Base-by-base conservation (phyloP, 2,113 vertebrate genomes). In the Irena cyanogastra region DNA sequence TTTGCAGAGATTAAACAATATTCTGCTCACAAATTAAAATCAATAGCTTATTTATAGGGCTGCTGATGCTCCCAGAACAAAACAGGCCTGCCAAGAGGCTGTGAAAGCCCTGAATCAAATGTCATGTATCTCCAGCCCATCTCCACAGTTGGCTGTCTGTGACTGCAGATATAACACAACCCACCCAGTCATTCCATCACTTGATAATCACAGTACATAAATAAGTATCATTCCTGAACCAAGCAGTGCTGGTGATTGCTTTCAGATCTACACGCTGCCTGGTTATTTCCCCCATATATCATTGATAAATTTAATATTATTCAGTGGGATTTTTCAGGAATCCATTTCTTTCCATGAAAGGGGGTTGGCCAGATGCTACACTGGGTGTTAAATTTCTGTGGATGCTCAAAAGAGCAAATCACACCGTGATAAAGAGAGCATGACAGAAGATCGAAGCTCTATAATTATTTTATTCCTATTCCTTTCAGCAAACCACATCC, bases 11-110 rank as follows among this genome's bases (percentile, higher is more conserved):
- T 95, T 95, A 91, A 95, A 89, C 80, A 93, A 81, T 95, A 91
- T 94, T 93, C 94, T 84, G 75, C 79, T 74, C 70, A 41, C 86
- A 95, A 96, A 96, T 92, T 96, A 94, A 95, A 97, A 97, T 96
- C 90, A 93, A 94, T 96, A 95, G 69, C 75, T 96, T 96, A 84
- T 90, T 96, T 97, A 91, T 92, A 95, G 89, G 81, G 65, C 52
- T 93, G 75, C 60, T 31, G 41, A 65, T 92, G 83, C 61, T 87
- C 68, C 47, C 54, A 35, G 37, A 68, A 69, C 35, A 84, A 91
- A 96, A 53, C 20, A 79, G 65, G 15, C 45, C 72, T 79, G 72
- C 79, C 93, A 96, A 83, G 54, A 56, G 85, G 47, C 93, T 77
- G 68, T 68, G 74, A 84, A 88, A 85, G 56, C 54, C 80, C 68